Evolutionary conservation across 1,140 invertebrate species (phyloP).

Genomic region (Meloidogyne hapla): DNA sequence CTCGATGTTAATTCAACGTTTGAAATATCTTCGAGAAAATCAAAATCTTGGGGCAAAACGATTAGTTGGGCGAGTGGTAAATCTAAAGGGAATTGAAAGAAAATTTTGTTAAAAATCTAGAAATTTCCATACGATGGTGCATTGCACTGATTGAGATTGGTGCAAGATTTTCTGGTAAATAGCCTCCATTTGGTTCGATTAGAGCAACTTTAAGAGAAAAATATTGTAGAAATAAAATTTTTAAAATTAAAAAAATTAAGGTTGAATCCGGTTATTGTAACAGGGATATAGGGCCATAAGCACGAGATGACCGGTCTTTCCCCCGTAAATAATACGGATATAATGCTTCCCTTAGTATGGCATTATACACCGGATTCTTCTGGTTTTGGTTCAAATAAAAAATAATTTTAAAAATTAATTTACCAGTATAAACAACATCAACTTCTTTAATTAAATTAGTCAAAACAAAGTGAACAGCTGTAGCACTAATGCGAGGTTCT

Average conservation of each 20-base stretch:
- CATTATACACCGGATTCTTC: too few relatives aligned
- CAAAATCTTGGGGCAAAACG: conserved; percentile 30
- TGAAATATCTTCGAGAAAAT: conserved; percentile 17
- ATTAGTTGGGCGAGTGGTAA: conserved; percentile 38
- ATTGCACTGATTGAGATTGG: conserved; percentile 41
- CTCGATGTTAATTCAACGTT: too few relatives aligned
- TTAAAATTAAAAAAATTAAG: too few relatives aligned
- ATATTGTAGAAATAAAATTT: too few relatives aligned
- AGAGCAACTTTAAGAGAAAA: conserved; percentile 10
- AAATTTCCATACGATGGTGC: conserved; percentile 25
- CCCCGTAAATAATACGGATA: too few relatives aligned
- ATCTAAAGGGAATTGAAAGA: conserved; percentile 9
- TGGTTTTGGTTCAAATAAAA: too few relatives aligned
- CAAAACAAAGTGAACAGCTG: conserved; percentile 47
- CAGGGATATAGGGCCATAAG: too few relatives aligned
- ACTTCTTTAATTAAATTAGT: conserved; percentile 32
- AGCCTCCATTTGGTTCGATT: conserved; percentile 29
- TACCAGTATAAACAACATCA: conserved; percentile 18
- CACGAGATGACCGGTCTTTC: too few relatives aligned
- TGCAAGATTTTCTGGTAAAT: conserved; percentile 32
- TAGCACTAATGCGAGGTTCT: conserved; percentile 33
- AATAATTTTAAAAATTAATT: neutral
- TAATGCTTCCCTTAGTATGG: too few relatives aligned
- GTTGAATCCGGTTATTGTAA: too few relatives aligned
- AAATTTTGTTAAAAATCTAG: neutral